Evolutionary conservation across 2,113 vertebrate genomes (phyloP).

Genomic region (Oncorhynchus clarkii): DNA sequence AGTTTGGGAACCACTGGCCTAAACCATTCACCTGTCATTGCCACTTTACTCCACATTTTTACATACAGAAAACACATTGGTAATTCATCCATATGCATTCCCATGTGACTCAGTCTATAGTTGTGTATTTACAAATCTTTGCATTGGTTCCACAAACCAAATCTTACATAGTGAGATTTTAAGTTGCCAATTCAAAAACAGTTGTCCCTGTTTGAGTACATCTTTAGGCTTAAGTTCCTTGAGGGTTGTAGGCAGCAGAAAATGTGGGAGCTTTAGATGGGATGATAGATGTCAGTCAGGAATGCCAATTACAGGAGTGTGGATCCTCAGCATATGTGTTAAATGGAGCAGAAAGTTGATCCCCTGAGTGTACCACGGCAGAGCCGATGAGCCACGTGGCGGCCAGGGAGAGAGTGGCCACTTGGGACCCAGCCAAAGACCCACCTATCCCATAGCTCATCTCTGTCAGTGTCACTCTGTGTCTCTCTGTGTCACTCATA

Average conservation of each 20-base stretch:
- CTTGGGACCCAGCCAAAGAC: conserved; percentile 18
- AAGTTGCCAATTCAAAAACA: neutral
- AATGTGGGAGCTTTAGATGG: conserved; percentile 18
- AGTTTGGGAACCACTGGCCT: neutral
- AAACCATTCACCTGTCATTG: neutral
- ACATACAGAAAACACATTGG: neutral
- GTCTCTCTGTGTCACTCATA: neutral
- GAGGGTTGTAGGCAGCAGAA: conserved; percentile 6
- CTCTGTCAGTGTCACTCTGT: neutral
- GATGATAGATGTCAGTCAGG: conserved; percentile 37
- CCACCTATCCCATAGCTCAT: neutral
- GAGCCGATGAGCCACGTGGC: conserved; percentile 19
- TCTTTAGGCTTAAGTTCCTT: neutral
- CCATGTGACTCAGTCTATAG: neutral
- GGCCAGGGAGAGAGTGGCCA: conserved; percentile 10
- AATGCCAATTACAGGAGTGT: conserved; percentile 19
- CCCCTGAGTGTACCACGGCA: conserved; percentile 29
- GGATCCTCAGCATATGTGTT: conserved; percentile 25
- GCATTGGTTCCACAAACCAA: neutral
- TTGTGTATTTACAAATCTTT: neutral
- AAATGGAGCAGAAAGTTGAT: conserved; percentile 45
- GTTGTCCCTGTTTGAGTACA: neutral
- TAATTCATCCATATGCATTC: neutral
- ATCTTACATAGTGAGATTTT: neutral
- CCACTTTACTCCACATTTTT: neutral